Conservation (phyloP, 2,797 vertebrate genomes). For the Trachops cirrhosus region DNA sequence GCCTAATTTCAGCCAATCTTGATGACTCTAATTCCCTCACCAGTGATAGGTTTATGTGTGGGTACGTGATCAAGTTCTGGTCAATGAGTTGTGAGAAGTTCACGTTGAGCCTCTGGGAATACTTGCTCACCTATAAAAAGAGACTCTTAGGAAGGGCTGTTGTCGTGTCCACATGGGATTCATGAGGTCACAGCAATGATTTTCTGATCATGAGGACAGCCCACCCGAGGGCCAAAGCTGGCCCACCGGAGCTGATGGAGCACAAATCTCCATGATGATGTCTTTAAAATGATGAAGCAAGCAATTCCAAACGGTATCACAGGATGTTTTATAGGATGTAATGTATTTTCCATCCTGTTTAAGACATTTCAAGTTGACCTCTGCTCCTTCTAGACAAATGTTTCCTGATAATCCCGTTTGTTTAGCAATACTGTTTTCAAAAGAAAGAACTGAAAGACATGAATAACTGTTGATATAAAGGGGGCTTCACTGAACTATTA, state of each 20-base stretch:
- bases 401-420: background rate
- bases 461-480: background rate
- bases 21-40: background rate
- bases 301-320: background rate
- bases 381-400: background rate
- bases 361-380: background rate
- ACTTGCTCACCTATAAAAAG: background rate
- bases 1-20: background rate
- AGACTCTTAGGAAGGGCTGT: background rate
- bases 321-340: background rate
- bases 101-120: background rate
- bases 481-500: background rate
- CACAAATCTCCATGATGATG: background rate
- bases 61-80: background rate
- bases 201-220: background rate
- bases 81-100: background rate
- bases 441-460: background rate
- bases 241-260: background rate
- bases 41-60: background rate
- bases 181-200: background rate
- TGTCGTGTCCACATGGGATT: background rate
- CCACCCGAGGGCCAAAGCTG: background rate
- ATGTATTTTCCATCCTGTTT: background rate
- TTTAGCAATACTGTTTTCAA: slow-evolving; percentile 2
- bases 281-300: background rate